Percentiles rank a stretch among this genome's conserved stretches.
These are phyloP conservation scores for Trachymyrmex septentrionalis DNA, from an alignment of 1,140 invertebrate genomes.

Conservation along the genomic window DNA sequence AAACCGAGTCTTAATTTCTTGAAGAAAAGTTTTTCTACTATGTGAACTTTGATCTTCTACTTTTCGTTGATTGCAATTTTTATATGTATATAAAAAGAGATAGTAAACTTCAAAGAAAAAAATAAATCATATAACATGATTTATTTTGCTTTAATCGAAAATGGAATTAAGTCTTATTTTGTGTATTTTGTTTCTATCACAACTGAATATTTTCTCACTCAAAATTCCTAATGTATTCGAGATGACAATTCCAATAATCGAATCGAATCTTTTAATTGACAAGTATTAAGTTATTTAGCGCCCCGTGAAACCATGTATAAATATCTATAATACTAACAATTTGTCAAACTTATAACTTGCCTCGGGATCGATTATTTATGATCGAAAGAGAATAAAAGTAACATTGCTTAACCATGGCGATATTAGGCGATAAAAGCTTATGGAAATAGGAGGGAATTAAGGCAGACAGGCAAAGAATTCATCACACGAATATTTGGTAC, in stretches of 20 bases:
- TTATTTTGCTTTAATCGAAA: no score
- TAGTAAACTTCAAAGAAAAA: no score
- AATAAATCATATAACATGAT: no score
- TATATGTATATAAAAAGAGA: no score
- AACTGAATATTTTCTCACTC: no score
- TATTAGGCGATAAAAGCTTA: not conserved
- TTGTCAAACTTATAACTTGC: not conserved
- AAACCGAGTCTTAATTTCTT: no score
- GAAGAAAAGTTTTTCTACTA: no score
- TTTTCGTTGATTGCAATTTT: no score
- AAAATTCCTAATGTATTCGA: no score
- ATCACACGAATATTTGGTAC: constrained; percentile 38
- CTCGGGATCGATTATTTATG: not conserved
- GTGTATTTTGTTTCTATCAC: no score
- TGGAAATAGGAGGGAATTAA: not conserved
- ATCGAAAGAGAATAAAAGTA: not conserved
- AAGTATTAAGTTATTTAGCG: not conserved
- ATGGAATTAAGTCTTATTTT: no score
- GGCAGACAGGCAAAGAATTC: constrained; percentile 15
- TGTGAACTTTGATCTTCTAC: no score
- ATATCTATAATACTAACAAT: not conserved
- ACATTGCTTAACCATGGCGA: not conserved
- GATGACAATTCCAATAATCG: not conserved
- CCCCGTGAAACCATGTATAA: not conserved
- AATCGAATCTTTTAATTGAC: not conserved